These are phyloP conservation scores for Ia io DNA, from an alignment of 2,113 vertebrate genomes.

Conservation along the genomic window DNA sequence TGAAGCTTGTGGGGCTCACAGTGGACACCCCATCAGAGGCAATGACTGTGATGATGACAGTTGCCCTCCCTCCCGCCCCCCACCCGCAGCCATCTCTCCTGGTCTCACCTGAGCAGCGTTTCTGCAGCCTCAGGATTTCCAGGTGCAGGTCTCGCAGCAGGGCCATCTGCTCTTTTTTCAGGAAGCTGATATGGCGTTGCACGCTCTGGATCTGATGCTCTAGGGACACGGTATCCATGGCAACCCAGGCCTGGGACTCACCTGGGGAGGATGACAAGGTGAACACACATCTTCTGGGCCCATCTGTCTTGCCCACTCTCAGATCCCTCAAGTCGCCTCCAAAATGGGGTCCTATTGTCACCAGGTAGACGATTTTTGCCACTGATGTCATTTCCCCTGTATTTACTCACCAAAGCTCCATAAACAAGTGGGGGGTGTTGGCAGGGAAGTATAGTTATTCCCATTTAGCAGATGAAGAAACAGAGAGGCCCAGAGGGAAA, in stretches of 20 bases:
- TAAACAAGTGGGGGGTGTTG: background rate
- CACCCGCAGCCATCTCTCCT: rapidly evolving
- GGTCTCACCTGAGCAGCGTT: constrained; percentile 93
- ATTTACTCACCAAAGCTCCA: background rate
- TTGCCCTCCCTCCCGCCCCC: background rate
- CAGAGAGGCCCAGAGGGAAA: background rate
- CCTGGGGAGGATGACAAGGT: constrained; percentile 57
- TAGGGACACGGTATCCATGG: constrained; percentile 91
- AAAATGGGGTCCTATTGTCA: background rate
- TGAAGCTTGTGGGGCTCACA: background rate
- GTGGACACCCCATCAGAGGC: background rate
- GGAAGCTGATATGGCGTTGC: constrained; percentile 93
- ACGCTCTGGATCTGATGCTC: constrained; percentile 93
- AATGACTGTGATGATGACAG: background rate
- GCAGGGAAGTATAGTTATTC: background rate
- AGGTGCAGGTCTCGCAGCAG: constrained; percentile 94
- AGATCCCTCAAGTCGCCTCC: background rate
- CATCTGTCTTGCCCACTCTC: background rate
- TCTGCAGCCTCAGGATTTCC: constrained; percentile 96
- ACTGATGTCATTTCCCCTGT: background rate
- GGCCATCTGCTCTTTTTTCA: constrained; percentile 94
- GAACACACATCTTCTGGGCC: constrained; percentile 16
- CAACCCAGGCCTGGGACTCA: constrained; percentile 68
- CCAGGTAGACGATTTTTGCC: background rate
- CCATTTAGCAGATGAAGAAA: constrained; percentile 2